Percentiles rank a stretch among this genome's conserved stretches.
These are phyloP conservation scores for Caenorhabditis doughertyi DNA, from an alignment of 2,888 invertebrate species.

Conservation along the genomic window DNA sequence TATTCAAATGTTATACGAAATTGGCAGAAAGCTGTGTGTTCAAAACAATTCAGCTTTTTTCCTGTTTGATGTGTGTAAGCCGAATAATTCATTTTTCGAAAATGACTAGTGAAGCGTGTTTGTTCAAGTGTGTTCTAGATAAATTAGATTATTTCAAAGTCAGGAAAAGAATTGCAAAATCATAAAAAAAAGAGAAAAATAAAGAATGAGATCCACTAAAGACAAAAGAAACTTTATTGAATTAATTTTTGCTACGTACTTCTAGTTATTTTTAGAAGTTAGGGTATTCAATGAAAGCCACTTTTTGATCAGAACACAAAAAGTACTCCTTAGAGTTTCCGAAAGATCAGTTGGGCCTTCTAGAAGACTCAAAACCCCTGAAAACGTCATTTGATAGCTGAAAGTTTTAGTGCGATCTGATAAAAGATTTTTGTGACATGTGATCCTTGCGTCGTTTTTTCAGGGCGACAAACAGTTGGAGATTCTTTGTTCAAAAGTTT, in stretches of 20 bases:
- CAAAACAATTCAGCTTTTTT: conserved; percentile 48
- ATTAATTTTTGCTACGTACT: background rate
- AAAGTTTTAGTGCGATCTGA: background rate
- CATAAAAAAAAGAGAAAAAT: background rate
- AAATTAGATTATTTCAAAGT: background rate
- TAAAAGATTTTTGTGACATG: conserved; percentile 37
- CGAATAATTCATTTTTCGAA: conserved; percentile 37
- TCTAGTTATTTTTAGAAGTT: no score
- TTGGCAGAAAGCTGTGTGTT: conserved; percentile 42
- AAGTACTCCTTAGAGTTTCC: no score
- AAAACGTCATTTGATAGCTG: conserved; percentile 13
- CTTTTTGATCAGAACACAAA: no score
- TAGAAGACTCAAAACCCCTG: background rate
- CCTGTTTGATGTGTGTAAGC: conserved; percentile 38
- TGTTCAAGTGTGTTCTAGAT: conserved; percentile 9
- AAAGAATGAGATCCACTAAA: background rate
- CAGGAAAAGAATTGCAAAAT: background rate
- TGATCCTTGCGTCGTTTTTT: conserved; percentile 27
- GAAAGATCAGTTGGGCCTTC: background rate
- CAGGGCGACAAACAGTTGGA: conserved; percentile 22
- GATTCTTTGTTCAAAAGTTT: conserved; percentile 44
- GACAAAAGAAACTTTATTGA: no score
- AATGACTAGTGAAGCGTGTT: conserved; percentile 19
- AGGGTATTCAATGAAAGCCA: no score
- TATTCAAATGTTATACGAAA: conserved; percentile 62